Evolutionary conservation across 2,113 vertebrate species (phyloP).

Genomic region (Thunnus thynnus): DNA sequence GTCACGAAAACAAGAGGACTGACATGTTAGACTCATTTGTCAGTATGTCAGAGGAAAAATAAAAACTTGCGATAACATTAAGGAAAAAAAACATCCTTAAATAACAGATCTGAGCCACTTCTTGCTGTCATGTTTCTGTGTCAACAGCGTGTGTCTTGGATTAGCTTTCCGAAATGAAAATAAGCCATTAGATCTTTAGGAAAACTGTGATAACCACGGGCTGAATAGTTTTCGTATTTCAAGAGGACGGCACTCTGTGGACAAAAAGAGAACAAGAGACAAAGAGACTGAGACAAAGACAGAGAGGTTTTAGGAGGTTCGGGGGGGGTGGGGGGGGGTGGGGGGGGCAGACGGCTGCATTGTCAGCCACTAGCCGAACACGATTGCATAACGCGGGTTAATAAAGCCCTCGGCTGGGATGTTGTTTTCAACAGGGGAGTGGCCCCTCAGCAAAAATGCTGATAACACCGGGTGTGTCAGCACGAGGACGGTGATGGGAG

Average conservation of each 20-base stretch:
- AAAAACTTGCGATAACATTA: neutral
- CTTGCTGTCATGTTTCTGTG: neutral
- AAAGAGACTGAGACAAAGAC: constrained; percentile 37
- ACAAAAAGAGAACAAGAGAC: constrained; percentile 5
- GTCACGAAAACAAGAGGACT: neutral
- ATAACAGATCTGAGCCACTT: neutral
- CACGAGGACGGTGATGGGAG: constrained; percentile 41
- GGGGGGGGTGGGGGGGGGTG: neutral
- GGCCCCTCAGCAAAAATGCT: constrained; percentile 73
- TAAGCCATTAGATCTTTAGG: neutral
- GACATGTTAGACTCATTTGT: constrained; percentile 1
- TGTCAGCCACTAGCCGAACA: constrained; percentile 54
- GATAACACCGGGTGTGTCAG: constrained; percentile 69
- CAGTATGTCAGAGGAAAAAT: neutral
- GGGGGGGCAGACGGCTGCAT: constrained; percentile 50
- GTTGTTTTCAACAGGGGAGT: constrained; percentile 64
- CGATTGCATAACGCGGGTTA: constrained; percentile 64
- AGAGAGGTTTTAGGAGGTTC: constrained; percentile 52
- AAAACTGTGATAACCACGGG: neutral
- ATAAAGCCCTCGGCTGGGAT: constrained; percentile 68
- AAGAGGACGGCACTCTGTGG: constrained; percentile 2
- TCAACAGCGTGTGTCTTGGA: neutral
- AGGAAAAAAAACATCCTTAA: neutral
- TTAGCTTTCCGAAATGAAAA: constrained; percentile 6
- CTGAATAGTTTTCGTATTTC: constrained; percentile 1